Base-by-base conservation (phyloP, 2,888 invertebrate species). In the Melieria picta region DNA sequence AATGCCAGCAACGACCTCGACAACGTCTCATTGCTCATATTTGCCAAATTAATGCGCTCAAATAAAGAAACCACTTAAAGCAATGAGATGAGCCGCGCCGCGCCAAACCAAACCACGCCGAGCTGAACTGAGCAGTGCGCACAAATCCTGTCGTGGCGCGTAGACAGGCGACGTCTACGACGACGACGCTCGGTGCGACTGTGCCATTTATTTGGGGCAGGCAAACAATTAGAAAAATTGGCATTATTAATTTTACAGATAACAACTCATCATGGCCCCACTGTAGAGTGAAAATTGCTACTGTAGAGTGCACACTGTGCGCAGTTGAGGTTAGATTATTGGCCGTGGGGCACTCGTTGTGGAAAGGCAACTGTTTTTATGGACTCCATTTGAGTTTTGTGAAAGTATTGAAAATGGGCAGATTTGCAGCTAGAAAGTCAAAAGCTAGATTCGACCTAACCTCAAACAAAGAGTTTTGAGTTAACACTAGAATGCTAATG, bases 151-250 rank as follows among this genome's bases (percentile, higher is more conserved):
- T 30, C 30, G 30, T 30, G 30, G 30, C 30, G 30, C 30, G 30
- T 30, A 30, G 30, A 30, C 30, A 30, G 30, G 30, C 30, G 30
- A 30, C 30, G 30, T 30, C 30, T 30, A 30, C 30, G 30, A 30
- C 30, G 30, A 50, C n/a, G n/a, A 50, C 10, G 52, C n/a, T 11
- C 10, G 2, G 10, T n/a, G 52, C n/a, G n/a, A 50, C n/a, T 50
- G 52, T 50, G 52, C 52, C 52, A 11, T 10, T 50, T 50, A 50
- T 55, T 55, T 7, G 46, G 30, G 9, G 30, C 4, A 4, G 16
- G 43, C 43, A 48, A 69, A 62, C 65, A 74, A 74, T 71, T 62
- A 65, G 66, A 74, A 61, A 74, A 72, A 74, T 74, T 69, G 69
- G 11, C 62, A 48, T 52, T 42, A 72, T 74, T 55, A 69, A 66